Evolutionary conservation across 2,113 vertebrate genomes (phyloP).

Genomic region (Bucco capensis): DNA sequence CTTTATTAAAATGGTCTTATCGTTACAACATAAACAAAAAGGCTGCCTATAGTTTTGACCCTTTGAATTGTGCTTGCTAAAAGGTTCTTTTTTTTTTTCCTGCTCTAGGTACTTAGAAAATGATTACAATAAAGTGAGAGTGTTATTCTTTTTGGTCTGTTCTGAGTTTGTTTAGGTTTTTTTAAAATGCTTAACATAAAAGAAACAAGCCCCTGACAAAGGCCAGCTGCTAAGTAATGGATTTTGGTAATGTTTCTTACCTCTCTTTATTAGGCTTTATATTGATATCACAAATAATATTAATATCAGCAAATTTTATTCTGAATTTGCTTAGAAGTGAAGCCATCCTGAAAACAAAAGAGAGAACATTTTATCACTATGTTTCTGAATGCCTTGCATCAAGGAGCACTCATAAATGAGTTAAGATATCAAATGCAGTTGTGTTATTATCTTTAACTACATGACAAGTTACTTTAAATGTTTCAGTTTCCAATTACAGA

Average conservation of each 20-base stretch:
- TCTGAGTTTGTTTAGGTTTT: neutral
- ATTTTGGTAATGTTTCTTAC: constrained; percentile 69
- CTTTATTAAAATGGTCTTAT: neutral
- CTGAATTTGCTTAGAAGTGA: constrained; percentile 91
- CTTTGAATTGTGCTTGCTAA: neutral
- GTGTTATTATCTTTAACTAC: constrained; percentile 38
- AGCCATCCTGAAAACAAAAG: constrained; percentile 85
- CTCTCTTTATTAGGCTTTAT: constrained; percentile 84
- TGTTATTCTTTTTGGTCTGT: neutral
- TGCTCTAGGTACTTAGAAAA: neutral
- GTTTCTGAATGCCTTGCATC: constrained; percentile 30
- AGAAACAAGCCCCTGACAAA: neutral
- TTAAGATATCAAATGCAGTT: constrained; percentile 41
- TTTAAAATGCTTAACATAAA: neutral
- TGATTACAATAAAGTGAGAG: neutral
- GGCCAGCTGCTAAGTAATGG: neutral
- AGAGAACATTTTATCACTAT: constrained; percentile 20
- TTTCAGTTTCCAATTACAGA: constrained; percentile 40
- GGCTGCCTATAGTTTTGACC: neutral
- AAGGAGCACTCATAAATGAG: constrained; percentile 44
- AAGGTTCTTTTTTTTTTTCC: neutral
- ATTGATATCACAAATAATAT: constrained; percentile 88
- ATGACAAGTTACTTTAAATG: constrained; percentile 32
- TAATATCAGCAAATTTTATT: constrained; percentile 90
- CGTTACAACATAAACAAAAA: neutral